Base-by-base conservation (phyloP, 2,113 vertebrate genomes). In the Callaeas wilsoni region DNA sequence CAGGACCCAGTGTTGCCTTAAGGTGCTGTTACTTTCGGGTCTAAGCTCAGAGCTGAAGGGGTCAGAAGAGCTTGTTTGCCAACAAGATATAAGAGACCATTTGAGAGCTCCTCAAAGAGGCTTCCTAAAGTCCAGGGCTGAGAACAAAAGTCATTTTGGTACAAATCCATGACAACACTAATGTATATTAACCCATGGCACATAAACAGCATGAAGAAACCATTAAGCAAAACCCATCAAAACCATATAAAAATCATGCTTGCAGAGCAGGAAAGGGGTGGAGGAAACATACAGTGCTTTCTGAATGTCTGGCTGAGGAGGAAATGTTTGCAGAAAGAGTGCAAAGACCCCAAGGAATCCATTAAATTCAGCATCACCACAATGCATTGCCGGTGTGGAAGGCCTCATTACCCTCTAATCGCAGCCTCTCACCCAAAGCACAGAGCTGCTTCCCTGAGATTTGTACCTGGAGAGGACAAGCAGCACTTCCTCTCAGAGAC, bases 1-100 rank as follows among this genome's bases (percentile, higher is more conserved):
- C 57, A 41, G 29, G n/a, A 69, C 44, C 30, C 5, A 2, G 23
- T 0, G 0, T 55, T 20, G 56, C 1, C 0, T 0, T 6, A 49
- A 56, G 49, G 62, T n/a, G 60, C 52, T 71, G 21, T 22, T 59
- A 63, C 49, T 32, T 35, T 60, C 1, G 1, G 42, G 25, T 59
- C 57, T 90, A 35, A 85, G 37, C 49, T 49, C 44, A 73, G 56
- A 55, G 25, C n/a, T 68, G 74, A 56, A 71, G 69, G 49, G 49
- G 13, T 29, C 52, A 76, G 70, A 87, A 79, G 29, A 79, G 23
- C 53, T 79, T 37, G 49, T 69, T 83, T 49, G 49, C 53, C 37
- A 68, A n/a, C 0, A 1, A 53, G 37, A 49, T 47, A 30, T 15
- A 32, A 52, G 78, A 79, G 35, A 64, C 19, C 33, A n/a, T 52